phyloP scores from a whole-genome alignment of 2,113 vertebrate genomes.

The Sceloporus undulatus region DNA sequence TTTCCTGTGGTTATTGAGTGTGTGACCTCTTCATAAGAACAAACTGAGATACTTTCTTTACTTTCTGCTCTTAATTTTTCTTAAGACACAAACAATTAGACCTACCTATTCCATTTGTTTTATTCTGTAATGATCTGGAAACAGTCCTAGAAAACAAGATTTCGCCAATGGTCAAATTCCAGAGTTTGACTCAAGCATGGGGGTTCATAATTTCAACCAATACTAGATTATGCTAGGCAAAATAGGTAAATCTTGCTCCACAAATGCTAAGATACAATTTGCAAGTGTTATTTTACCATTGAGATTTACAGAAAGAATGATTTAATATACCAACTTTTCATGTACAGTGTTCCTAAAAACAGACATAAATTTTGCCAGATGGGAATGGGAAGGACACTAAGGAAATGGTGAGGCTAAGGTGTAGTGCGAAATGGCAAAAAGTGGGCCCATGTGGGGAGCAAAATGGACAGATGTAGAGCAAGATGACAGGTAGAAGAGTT shows the following conservation, averaged over 20 bases:
- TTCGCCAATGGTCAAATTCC: neutral
- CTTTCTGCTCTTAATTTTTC: neutral
- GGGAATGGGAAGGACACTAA: neutral
- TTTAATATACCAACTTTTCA: neutral
- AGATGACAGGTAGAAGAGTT: neutral
- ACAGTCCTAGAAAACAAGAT: neutral
- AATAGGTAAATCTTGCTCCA: neutral
- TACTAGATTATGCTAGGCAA: neutral
- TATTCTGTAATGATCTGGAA: neutral
- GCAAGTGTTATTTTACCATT: neutral
- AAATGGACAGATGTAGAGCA: neutral
- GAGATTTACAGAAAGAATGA: neutral
- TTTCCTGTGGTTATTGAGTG: too few species aligned
- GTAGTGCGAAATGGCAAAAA: too few species aligned
- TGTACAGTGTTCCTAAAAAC: neutral
- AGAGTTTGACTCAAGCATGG: neutral
- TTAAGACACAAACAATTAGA: neutral
- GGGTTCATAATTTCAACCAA: neutral
- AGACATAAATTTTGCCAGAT: neutral
- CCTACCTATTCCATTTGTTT: neutral
- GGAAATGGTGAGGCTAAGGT: too few species aligned
- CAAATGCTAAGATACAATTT: neutral
- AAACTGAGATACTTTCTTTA: neutral
- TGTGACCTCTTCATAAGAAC: neutral
- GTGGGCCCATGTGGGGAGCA: neutral